Evolutionary conservation across 2,797 vertebrate species (phyloP).

Genomic region (Gallinago stenura): DNA sequence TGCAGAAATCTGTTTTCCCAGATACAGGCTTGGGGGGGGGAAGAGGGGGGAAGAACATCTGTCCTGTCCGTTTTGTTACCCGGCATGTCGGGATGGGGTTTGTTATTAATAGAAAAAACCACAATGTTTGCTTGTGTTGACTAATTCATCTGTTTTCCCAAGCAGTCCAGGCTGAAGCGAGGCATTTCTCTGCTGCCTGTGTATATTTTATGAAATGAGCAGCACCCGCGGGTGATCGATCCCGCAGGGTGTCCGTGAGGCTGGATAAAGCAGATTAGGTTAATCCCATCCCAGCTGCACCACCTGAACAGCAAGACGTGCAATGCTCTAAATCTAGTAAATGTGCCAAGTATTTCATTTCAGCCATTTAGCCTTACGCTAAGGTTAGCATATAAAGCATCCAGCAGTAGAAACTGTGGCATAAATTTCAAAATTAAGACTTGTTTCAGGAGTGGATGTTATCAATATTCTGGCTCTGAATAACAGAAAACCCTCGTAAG

Average conservation of each 20-base stretch:
- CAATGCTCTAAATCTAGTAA: neutral
- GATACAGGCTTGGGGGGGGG: neutral
- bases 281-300: neutral
- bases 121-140: neutral
- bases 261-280: neutral
- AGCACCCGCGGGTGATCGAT: neutral
- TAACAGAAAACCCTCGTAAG: neutral
- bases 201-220: neutral
- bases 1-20: neutral
- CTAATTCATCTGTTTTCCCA: neutral
- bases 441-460: slow-evolving; percentile 9
- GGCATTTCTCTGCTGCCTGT: neutral
- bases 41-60: rapidly evolving
- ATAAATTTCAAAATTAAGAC: slow-evolving; percentile 15
- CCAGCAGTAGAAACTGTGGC: neutral
- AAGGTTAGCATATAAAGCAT: neutral
- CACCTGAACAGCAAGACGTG: slow-evolving; percentile 7
- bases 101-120: neutral
- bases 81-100: neutral
- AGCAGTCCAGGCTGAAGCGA: neutral
- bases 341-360: neutral
- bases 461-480: neutral
- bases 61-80: neutral
- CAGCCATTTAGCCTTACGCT: neutral
- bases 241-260: neutral